Conservation (phyloP, 30 jellyfish, hydroid and myxozoan species). For the Chironex yamaguchii region DNA sequence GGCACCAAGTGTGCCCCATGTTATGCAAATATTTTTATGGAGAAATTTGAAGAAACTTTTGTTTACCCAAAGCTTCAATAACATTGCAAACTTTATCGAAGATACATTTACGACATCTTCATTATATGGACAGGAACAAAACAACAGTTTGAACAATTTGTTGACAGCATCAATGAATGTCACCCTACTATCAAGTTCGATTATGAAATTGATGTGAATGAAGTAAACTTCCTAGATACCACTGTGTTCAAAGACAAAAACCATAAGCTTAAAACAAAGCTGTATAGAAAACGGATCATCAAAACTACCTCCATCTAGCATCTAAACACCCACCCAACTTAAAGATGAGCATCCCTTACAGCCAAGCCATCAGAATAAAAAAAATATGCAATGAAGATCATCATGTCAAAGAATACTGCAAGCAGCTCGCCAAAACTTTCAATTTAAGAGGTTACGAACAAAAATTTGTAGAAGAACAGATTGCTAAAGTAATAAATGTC, state of each 20-base stretch:
- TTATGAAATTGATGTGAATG: neutral
- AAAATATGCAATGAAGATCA: slow-evolving; percentile 13
- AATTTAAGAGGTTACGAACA: neutral
- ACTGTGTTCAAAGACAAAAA: slow-evolving; percentile 11
- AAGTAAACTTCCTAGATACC: slow-evolving; percentile 10
- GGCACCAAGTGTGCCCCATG: slow-evolving; percentile 71
- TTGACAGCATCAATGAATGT: neutral
- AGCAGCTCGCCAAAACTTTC: slow-evolving; percentile 1
- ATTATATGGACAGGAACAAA: slow-evolving; percentile 9
- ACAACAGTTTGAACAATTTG: neutral
- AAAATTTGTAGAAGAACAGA: neutral
- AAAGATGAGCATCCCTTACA: slow-evolving; percentile 27
- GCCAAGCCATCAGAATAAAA: slow-evolving; percentile 24
- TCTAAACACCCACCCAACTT: slow-evolving; percentile 32
- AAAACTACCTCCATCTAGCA: slow-evolving; percentile 20
- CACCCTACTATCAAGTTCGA: slow-evolving; percentile 30
- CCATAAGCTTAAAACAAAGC: slow-evolving; percentile 22
- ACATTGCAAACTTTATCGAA: slow-evolving; percentile 19
- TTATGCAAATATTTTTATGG: slow-evolving; percentile 58
- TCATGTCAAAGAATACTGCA: neutral
- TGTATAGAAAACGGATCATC: slow-evolving; percentile 24
- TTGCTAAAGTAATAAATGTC: neutral
- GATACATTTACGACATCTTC: slow-evolving; percentile 69
- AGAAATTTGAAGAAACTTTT: slow-evolving; percentile 45
- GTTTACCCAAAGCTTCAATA: slow-evolving; percentile 16